phyloP scores from a whole-genome alignment of 2,888 invertebrate species.

The Orthosia gothica region DNA sequence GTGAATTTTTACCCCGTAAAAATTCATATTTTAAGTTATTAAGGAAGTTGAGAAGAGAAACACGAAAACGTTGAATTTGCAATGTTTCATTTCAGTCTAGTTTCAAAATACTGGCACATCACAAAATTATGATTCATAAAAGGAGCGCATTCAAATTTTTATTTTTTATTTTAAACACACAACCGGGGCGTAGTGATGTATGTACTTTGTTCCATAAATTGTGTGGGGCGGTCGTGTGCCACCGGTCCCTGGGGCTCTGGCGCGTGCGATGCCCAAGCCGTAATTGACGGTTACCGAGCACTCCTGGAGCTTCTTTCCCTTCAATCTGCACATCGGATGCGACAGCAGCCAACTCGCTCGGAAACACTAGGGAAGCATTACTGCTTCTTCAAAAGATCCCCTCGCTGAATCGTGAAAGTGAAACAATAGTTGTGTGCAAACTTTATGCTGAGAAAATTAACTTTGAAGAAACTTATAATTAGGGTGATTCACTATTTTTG shows the following conservation, averaged over 20 bases:
- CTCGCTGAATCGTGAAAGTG: conserved; percentile 30
- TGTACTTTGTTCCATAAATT: conserved; percentile 83
- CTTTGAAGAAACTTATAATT: background rate
- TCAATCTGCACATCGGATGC: conserved; percentile 86
- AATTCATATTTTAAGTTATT: no score
- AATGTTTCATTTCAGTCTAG: background rate
- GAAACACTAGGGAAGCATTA: conserved; percentile 77
- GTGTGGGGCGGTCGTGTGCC: conserved; percentile 85
- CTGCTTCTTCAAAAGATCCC: conserved; percentile 69
- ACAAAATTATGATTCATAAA: conserved; percentile 57
- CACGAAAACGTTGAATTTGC: background rate
- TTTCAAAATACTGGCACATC: background rate
- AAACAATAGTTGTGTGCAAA: conserved; percentile 14
- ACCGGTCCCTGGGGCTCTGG: conserved; percentile 81
- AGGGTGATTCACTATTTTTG: background rate
- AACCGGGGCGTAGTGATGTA: conserved; percentile 66
- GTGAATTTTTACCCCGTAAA: no score
- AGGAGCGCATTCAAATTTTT: conserved; percentile 54
- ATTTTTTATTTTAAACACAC: conserved; percentile 69
- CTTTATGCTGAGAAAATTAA: background rate
- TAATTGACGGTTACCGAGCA: conserved; percentile 85
- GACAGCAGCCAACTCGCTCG: conserved; percentile 80
- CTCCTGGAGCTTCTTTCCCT: conserved; percentile 84
- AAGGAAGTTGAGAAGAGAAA: no score
- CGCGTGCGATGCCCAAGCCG: conserved; percentile 82